phyloP scores from a whole-genome alignment of 1,140 invertebrate species.

The Brevipalpus yothersi region DNA sequence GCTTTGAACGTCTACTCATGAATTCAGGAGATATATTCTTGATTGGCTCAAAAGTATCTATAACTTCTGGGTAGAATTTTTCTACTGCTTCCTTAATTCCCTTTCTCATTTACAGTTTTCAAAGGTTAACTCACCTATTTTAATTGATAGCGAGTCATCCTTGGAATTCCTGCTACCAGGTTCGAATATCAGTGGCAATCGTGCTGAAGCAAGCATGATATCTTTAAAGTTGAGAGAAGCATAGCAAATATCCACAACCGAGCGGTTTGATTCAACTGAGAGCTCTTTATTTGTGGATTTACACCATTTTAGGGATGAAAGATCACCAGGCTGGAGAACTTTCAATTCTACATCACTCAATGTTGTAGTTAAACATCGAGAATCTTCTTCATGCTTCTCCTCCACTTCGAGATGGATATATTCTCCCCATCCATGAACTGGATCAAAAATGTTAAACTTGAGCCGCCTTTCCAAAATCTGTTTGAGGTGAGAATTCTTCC shows the following conservation, averaged over 20 bases:
- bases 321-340: slow-evolving; percentile 1
- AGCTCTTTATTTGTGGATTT: too few relatives aligned
- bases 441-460: neutral
- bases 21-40: too few relatives aligned
- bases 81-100: too few relatives aligned
- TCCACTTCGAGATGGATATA: neutral
- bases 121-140: too few relatives aligned
- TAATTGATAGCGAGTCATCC: slow-evolving; percentile 20
- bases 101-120: too few relatives aligned
- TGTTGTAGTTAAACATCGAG: neutral
- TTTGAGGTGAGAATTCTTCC: too few relatives aligned
- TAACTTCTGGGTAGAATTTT: too few relatives aligned
- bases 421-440: neutral
- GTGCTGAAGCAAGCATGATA: slow-evolving; percentile 32
- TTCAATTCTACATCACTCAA: too few relatives aligned
- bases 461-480: too few relatives aligned
- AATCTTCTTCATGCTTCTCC: neutral
- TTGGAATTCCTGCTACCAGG: slow-evolving; percentile 27
- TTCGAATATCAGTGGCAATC: slow-evolving; percentile 51
- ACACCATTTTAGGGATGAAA: slow-evolving; percentile 2
- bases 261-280: too few relatives aligned
- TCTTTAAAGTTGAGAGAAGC: slow-evolving; percentile 5
- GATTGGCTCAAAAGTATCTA: too few relatives aligned
- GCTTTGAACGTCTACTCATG: too few relatives aligned
- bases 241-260: slow-evolving; percentile 43